A percentile compares a stretch with the other conserved stretches of the same genome.
These are phyloP conservation scores for Conus betulinus DNA, from an alignment of 1,140 invertebrate species.

Conservation along the genomic window DNA sequence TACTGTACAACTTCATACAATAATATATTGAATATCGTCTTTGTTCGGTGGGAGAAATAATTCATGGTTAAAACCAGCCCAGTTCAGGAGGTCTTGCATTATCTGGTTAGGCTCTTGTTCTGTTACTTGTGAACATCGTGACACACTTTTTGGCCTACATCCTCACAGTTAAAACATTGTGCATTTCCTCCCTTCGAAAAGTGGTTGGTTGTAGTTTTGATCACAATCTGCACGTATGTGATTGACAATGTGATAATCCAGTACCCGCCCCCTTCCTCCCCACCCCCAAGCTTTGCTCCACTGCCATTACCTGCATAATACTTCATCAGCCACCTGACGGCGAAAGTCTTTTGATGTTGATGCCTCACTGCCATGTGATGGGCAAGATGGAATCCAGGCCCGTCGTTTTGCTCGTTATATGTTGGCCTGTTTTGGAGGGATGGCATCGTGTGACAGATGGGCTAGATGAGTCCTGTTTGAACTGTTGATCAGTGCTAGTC, in stretches of 20 bases:
- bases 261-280: no score
- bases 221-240: not conserved
- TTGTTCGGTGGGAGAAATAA: no score
- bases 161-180: not conserved
- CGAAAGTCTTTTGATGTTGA: not conserved
- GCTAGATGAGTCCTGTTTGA: not conserved
- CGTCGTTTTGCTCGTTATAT: not conserved
- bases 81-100: no score
- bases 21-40: no score
- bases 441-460: not conserved
- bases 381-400: not conserved
- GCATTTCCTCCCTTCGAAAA: not conserved
- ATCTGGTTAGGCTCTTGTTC: no score
- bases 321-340: not conserved
- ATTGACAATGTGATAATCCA: not conserved
- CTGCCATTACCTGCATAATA: not conserved
- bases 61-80: no score
- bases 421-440: not conserved
- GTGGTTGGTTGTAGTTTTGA: not conserved
- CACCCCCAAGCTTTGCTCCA: not conserved
- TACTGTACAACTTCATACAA: no score
- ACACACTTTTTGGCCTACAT: no score
- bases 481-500: slow-evolving; percentile 1
- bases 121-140: no score
- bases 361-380: not conserved